A percentile compares a stretch with the other conserved stretches of the same genome.
Conservation (phyloP, 1,140 invertebrate species). For the Atta colombica region DNA sequence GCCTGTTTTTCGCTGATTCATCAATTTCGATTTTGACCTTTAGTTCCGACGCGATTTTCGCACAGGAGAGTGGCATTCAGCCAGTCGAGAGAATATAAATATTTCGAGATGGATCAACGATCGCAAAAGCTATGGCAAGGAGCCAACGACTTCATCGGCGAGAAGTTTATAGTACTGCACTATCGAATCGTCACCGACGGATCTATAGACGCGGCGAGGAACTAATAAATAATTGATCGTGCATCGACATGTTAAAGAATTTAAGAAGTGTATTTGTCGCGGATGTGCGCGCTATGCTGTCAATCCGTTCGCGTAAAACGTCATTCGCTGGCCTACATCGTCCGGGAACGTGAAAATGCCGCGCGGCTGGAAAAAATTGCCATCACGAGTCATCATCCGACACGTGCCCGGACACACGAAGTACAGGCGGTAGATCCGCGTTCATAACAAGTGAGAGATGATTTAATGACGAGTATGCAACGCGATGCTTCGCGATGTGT, state of each 20-base stretch:
- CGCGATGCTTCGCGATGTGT: slow-evolving; percentile 16
- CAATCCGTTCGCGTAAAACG: slow-evolving; percentile 52
- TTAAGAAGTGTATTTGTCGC: slow-evolving; percentile 57
- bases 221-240: slow-evolving; percentile 74
- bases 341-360: slow-evolving; percentile 26
- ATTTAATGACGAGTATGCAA: slow-evolving; percentile 40
- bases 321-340: slow-evolving; percentile 72
- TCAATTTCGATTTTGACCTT: slow-evolving; percentile 19
- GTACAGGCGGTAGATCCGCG: slow-evolving; percentile 5
- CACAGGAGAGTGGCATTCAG: neutral
- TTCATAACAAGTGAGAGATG: slow-evolving; percentile 10
- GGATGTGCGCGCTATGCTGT: slow-evolving; percentile 49
- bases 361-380: slow-evolving; percentile 52
- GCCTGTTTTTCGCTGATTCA: neutral
- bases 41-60: neutral
- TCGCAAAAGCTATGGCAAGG: slow-evolving; percentile 9
- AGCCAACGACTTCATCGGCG: neutral
- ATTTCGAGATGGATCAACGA: slow-evolving; percentile 25
- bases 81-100: neutral
- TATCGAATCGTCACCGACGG: slow-evolving; percentile 18
- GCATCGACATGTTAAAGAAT: slow-evolving; percentile 74
- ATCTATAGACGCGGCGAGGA: slow-evolving; percentile 61
- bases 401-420: slow-evolving; percentile 38
- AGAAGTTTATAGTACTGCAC: neutral
- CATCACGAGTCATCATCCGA: slow-evolving; percentile 13